These are phyloP conservation scores for Brachyopa scutellaris DNA, from an alignment of 2,888 invertebrate genomes.

Conservation along the genomic window DNA sequence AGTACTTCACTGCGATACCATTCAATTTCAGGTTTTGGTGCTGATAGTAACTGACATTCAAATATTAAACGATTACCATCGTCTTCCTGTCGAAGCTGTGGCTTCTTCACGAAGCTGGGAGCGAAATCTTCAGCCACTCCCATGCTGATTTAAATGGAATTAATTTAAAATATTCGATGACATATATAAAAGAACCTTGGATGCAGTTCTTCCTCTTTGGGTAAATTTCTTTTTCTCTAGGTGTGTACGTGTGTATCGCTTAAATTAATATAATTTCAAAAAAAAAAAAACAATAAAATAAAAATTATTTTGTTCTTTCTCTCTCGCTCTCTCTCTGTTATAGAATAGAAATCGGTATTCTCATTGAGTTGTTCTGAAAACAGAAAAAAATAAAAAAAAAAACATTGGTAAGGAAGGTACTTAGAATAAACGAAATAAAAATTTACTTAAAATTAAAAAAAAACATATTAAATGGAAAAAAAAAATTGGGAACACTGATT, in stretches of 20 bases:
- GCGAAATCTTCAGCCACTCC: conserved; percentile 92
- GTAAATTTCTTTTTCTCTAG: not conserved
- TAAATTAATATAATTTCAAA: conserved; percentile 4
- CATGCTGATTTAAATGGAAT: conserved; percentile 76
- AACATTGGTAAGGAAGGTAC: too few species aligned
- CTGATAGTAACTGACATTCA: conserved; percentile 94
- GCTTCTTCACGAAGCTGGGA: conserved; percentile 99
- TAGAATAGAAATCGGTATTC: conserved; percentile 37
- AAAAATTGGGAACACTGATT: too few species aligned
- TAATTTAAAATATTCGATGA: conserved; percentile 49
- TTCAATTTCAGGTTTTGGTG: conserved; percentile 94
- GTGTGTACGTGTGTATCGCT: not conserved
- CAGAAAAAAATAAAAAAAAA: conserved; percentile 11
- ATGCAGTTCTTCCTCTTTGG: conserved; percentile 1
- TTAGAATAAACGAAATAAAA: too few species aligned
- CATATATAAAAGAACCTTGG: conserved; percentile 44
- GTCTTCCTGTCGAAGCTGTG: conserved; percentile 97
- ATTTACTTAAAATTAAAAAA: too few species aligned
- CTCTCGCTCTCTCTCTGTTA: conserved; percentile 32
- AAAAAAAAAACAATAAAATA: too few species aligned
- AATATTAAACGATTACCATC: conserved; percentile 97
- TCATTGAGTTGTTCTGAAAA: conserved; percentile 53
- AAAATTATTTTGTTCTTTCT: conserved; percentile 22
- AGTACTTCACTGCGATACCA: conserved; percentile 95
- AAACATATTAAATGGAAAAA: not conserved